Percentiles rank a stretch among this genome's conserved stretches.
These are phyloP conservation scores for Hartigia nigra DNA, from an alignment of 2,888 invertebrate species.

Conservation along the genomic window DNA sequence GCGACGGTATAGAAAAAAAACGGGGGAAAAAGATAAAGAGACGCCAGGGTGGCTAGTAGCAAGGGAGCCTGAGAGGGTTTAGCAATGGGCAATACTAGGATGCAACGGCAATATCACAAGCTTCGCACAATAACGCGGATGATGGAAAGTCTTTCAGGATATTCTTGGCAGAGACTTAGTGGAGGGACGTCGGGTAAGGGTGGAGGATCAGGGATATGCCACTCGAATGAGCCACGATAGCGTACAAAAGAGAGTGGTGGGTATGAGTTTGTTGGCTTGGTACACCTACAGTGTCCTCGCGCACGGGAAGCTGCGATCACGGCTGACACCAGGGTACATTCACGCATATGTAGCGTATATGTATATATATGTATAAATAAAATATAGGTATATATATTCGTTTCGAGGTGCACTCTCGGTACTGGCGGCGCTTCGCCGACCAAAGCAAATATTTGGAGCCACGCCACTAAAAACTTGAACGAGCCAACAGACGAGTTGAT, in stretches of 20 bases:
- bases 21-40: slow-evolving; percentile 28
- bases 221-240: slow-evolving; percentile 10
- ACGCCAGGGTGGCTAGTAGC: background rate
- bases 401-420: slow-evolving; percentile 27
- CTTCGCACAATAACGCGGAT: slow-evolving; percentile 60
- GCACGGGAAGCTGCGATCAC: background rate
- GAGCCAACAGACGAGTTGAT: slow-evolving; percentile 63
- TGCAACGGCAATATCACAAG: slow-evolving; percentile 50
- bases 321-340: background rate
- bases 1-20: background rate
- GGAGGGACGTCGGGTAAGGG: slow-evolving; percentile 10
- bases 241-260: slow-evolving; percentile 1
- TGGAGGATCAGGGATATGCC: slow-evolving; percentile 17
- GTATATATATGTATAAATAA: background rate
- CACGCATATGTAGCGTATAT: background rate
- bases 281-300: background rate
- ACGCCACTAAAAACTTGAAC: slow-evolving; percentile 65
- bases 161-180: slow-evolving; percentile 58
- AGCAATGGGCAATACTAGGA: slow-evolving; percentile 33
- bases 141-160: slow-evolving; percentile 57
- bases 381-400: slow-evolving; percentile 42
- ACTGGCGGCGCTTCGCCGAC: slow-evolving; percentile 41
- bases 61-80: slow-evolving; percentile 4
- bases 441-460: slow-evolving; percentile 65
- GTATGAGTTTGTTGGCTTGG: background rate